phyloP scores from a whole-genome alignment of 2,113 vertebrate species.

The Meriones unguiculatus region DNA sequence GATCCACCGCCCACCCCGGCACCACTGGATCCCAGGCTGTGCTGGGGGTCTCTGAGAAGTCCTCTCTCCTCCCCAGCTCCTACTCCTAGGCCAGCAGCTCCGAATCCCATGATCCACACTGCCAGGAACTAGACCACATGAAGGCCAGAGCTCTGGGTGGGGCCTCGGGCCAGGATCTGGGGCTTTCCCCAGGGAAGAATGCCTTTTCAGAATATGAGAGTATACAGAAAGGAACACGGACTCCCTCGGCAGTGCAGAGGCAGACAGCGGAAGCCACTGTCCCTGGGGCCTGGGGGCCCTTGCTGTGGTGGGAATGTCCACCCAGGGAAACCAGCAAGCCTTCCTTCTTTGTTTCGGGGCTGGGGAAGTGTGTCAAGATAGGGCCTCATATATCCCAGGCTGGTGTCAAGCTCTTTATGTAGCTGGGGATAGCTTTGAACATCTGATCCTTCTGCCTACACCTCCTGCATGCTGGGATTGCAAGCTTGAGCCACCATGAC shows the following conservation, averaged over 20 bases:
- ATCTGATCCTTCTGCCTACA: neutral
- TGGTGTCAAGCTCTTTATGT: neutral
- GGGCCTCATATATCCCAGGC: neutral
- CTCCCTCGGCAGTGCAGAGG: neutral
- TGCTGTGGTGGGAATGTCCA: neutral
- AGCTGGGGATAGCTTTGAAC: neutral
- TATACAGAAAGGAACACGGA: neutral
- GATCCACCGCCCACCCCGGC: neutral
- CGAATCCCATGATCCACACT: neutral
- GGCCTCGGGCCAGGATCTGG: neutral
- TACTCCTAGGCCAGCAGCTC: constrained; percentile 57
- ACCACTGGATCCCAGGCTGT: constrained; percentile 14
- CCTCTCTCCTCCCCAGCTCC: constrained; percentile 55
- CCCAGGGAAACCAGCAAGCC: neutral
- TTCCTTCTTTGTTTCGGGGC: neutral
- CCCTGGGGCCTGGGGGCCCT: neutral
- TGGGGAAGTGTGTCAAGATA: neutral
- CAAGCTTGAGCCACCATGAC: neutral
- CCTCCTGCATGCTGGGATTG: neutral
- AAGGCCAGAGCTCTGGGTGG: neutral
- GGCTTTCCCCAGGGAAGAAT: neutral
- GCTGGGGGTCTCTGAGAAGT: constrained; percentile 68
- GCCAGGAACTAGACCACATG: neutral
- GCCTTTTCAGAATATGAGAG: neutral
- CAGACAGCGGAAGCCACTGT: rapidly evolving